phyloP scores from a whole-genome alignment of 2,797 vertebrate species.

The Argyrosomus regius region DNA sequence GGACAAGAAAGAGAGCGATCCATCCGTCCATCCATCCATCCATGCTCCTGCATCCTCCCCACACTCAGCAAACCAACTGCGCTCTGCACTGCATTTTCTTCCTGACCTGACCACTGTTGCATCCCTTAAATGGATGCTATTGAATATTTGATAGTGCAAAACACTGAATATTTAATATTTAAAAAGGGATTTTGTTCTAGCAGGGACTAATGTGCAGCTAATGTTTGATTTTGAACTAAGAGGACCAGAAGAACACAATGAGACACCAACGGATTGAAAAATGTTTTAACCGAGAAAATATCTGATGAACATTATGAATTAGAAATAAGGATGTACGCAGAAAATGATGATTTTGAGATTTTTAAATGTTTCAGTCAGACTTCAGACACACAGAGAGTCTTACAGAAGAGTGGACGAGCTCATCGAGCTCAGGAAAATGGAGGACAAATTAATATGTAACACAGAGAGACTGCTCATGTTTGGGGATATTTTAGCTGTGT shows the following conservation, averaged over 20 bases:
- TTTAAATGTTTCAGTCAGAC: constrained; percentile 1
- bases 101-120: constrained; percentile 72
- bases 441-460: constrained; percentile 14
- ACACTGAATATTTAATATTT: constrained; percentile 80
- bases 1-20: constrained; percentile 46
- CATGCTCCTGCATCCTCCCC: constrained; percentile 35
- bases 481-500: constrained; percentile 16
- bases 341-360: constrained; percentile 11
- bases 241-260: constrained; percentile 41
- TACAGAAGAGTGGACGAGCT: background rate
- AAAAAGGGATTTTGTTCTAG: constrained; percentile 68
- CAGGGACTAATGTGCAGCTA: constrained; percentile 64
- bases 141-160: constrained; percentile 80
- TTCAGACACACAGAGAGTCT: constrained; percentile 11
- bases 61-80: constrained; percentile 40
- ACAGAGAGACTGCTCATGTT: constrained; percentile 4
- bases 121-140: constrained; percentile 70
- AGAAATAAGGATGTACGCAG: constrained; percentile 8
- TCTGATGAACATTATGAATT: constrained; percentile 25
- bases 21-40: constrained; percentile 47
- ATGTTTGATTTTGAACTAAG: constrained; percentile 63
- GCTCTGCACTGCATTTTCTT: constrained; percentile 44
- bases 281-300: constrained; percentile 30
- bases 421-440: constrained; percentile 13
- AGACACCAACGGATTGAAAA: background rate